These are phyloP conservation scores for Caloenas nicobarica DNA, from an alignment of 2,113 vertebrate species.

Conservation along the genomic window DNA sequence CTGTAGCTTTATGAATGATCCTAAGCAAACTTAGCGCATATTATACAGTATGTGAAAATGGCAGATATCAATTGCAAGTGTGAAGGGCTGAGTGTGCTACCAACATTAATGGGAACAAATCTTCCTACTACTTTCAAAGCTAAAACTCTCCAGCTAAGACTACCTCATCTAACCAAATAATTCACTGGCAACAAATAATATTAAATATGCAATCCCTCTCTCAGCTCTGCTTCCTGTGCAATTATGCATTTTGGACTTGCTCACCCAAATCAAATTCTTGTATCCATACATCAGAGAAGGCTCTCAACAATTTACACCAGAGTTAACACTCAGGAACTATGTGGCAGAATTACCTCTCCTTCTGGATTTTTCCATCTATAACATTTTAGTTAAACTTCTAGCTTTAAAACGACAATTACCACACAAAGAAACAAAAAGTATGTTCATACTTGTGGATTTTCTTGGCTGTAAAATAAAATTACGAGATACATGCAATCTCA, in stretches of 20 bases:
- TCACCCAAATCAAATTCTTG: not conserved
- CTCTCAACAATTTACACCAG: not conserved
- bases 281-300: not conserved
- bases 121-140: not conserved
- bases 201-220: not conserved
- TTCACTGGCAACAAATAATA: not conserved
- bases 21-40: not conserved
- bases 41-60: not conserved
- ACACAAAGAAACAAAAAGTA: not conserved
- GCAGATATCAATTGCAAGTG: accelerated
- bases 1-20: not conserved
- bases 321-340: not conserved
- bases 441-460: not conserved
- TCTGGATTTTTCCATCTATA: not conserved
- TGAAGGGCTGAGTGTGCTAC: not conserved
- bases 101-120: not conserved
- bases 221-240: not conserved
- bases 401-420: not conserved
- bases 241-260: not conserved
- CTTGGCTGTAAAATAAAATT: not conserved
- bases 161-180: not conserved
- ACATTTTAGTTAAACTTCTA: not conserved
- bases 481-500: not conserved
- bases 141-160: not conserved
- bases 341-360: not conserved